Evolutionary conservation across 2,113 vertebrate species (phyloP).

Genomic region (Embiotoca jacksoni): DNA sequence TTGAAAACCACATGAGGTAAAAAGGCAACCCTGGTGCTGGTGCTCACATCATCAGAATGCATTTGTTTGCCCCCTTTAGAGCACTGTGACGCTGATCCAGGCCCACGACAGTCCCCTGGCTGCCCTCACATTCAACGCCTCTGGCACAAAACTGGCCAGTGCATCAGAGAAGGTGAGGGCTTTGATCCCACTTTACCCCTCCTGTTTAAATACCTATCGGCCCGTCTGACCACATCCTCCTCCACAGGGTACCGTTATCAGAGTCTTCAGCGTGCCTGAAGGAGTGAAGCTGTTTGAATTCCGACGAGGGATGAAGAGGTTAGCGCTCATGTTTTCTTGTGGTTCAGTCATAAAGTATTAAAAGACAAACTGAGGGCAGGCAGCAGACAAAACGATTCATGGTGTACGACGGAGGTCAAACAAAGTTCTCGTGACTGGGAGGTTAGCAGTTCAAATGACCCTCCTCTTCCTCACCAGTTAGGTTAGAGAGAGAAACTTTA

Average conservation of each 20-base stretch:
- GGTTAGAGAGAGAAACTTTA: conserved; percentile 13
- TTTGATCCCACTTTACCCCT: not conserved
- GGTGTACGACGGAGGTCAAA: not conserved
- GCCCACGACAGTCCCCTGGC: conserved; percentile 93
- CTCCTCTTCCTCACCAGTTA: conserved; percentile 12
- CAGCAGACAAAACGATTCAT: not conserved
- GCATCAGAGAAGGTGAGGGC: conserved; percentile 92
- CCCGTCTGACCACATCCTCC: conserved; percentile 15
- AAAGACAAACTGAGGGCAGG: not conserved
- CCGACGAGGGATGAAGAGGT: conserved; percentile 96
- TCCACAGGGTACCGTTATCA: conserved; percentile 93
- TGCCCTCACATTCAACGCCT: conserved; percentile 91
- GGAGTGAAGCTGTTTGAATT: conserved; percentile 94
- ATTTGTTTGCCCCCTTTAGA: conserved; percentile 78
- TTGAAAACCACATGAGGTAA: not conserved
- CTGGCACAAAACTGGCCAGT: conserved; percentile 91
- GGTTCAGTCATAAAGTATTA: not conserved
- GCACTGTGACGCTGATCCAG: conserved; percentile 89
- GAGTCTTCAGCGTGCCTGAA: conserved; percentile 93
- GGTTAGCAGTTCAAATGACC: conserved; percentile 9
- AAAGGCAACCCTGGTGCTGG: not conserved
- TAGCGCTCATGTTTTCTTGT: not conserved
- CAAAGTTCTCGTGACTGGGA: conserved; percentile 10
- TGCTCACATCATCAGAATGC: conserved; percentile 11
- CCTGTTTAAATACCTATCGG: not conserved